A percentile compares a stretch with the other conserved stretches of the same genome.
These are phyloP conservation scores for Hesperophylax magnus DNA, from an alignment of 1,140 invertebrate genomes.

Conservation along the genomic window DNA sequence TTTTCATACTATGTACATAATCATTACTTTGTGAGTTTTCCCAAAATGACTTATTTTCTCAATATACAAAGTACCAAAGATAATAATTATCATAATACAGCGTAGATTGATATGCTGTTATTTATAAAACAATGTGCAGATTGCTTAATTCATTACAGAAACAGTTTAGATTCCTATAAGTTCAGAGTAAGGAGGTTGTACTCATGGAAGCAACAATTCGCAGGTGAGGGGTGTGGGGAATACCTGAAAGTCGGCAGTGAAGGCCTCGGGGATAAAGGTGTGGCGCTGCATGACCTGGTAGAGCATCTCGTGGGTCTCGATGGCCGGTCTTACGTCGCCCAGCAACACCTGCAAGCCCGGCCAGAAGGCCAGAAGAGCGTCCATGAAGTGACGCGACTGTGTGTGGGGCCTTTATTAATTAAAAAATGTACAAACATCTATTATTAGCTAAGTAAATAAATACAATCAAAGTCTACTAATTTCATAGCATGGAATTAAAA, in stretches of 20 bases:
- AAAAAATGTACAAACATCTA: constrained; percentile 44
- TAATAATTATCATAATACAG: no score
- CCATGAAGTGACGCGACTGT: constrained; percentile 98
- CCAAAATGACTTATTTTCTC: no score
- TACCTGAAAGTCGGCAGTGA: constrained; percentile 93
- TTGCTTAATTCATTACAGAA: no score
- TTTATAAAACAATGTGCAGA: no score
- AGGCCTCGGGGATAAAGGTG: constrained; percentile 98
- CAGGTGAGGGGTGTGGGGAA: neutral
- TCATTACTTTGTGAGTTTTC: no score
- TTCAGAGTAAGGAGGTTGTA: no score
- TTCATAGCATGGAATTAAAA: no score
- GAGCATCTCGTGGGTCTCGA: constrained; percentile 97
- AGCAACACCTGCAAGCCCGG: constrained; percentile 91
- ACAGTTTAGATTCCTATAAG: no score
- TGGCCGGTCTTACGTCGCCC: constrained; percentile 95
- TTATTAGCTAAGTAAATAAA: neutral
- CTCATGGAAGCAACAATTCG: no score
- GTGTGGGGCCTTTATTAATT: constrained; percentile 93
- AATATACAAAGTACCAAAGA: no score
- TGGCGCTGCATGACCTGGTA: constrained; percentile 97
- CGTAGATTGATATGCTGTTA: no score
- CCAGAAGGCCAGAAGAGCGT: constrained; percentile 97
- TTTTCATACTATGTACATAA: no score
- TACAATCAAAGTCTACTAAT: constrained; percentile 66